These are phyloP conservation scores for Rallus crepitans DNA, from an alignment of 2,797 vertebrate genomes.

Conservation along the genomic window DNA sequence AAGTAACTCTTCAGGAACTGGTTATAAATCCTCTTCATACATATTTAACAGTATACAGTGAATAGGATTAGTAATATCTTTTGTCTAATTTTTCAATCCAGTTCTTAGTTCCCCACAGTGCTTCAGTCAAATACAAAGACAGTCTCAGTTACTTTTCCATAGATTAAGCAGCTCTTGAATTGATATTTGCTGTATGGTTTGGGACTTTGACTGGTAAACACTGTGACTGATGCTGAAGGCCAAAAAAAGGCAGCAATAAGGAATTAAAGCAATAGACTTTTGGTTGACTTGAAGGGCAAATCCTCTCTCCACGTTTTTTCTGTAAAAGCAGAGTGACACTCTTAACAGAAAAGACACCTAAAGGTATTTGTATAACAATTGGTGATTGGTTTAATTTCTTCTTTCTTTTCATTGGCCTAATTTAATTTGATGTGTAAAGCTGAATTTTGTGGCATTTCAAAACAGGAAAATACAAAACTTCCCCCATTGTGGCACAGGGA, in stretches of 20 bases:
- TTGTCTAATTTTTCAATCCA: slow-evolving; percentile 71
- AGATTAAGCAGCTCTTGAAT: slow-evolving; percentile 69
- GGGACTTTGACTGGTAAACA: slow-evolving; percentile 71
- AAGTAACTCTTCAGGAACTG: slow-evolving; percentile 72
- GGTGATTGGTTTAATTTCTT: not conserved
- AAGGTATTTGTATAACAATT: not conserved
- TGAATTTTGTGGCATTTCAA: not conserved
- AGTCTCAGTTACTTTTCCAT: slow-evolving; percentile 68
- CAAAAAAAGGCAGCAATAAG: slow-evolving; percentile 57
- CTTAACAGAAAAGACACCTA: slow-evolving; percentile 3
- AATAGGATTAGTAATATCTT: slow-evolving; percentile 72
- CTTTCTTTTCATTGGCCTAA: slow-evolving; percentile 2
- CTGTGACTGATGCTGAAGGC: slow-evolving; percentile 54
- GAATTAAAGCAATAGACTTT: slow-evolving; percentile 66
- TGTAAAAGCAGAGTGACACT: not conserved
- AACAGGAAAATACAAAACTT: not conserved
- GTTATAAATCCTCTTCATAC: slow-evolving; percentile 70
- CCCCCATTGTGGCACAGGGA: too few relatives aligned
- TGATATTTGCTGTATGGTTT: slow-evolving; percentile 73
- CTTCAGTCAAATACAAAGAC: slow-evolving; percentile 70
- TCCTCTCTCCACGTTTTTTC: slow-evolving; percentile 14
- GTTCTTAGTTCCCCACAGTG: slow-evolving; percentile 64
- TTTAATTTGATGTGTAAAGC: slow-evolving; percentile 3
- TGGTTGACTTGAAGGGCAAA: slow-evolving; percentile 56
- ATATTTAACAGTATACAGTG: slow-evolving; percentile 70